A percentile compares a stretch with the other conserved stretches of the same genome.
Conservation (phyloP, 2,888 invertebrate genomes). For the Gisinianus flammeolus region DNA sequence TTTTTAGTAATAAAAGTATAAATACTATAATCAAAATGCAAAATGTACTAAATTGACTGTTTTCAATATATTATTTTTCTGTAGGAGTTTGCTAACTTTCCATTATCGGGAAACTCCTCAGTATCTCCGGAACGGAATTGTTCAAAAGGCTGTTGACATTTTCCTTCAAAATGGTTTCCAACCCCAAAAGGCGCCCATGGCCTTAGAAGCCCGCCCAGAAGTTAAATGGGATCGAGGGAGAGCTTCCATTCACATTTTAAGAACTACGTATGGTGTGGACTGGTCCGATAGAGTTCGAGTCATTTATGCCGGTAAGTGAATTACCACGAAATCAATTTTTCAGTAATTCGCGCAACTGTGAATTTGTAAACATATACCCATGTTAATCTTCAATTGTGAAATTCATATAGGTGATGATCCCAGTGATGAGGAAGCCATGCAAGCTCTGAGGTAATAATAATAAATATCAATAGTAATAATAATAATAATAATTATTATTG, state of each 20-base stretch:
- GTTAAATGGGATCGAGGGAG: slow-evolving; percentile 63
- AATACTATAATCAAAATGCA: no score
- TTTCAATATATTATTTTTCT: not conserved
- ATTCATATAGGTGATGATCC: no score
- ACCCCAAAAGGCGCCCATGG: slow-evolving; percentile 61
- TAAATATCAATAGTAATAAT: not conserved
- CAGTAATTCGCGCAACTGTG: no score
- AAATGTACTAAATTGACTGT: not conserved
- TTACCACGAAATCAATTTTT: no score
- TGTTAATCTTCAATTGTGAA: no score
- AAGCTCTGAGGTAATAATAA: slow-evolving; percentile 50
- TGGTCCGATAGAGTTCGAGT: slow-evolving; percentile 63
- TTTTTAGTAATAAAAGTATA: no score
- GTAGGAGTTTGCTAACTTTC: slow-evolving; percentile 61
- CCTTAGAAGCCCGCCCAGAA: slow-evolving; percentile 63
- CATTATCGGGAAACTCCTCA: slow-evolving; percentile 62
- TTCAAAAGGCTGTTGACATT: slow-evolving; percentile 61
- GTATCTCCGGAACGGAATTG: slow-evolving; percentile 59
- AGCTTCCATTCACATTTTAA: slow-evolving; percentile 63
- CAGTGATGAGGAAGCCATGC: slow-evolving; percentile 62
- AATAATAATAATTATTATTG: no score
- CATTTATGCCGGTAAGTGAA: slow-evolving; percentile 63
- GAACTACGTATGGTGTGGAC: slow-evolving; percentile 63
- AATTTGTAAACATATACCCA: no score
- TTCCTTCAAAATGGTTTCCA: slow-evolving; percentile 62